Percentiles rank a stretch among this genome's conserved stretches.
These are phyloP conservation scores for Coregonus sp. DNA, from an alignment of 2,797 vertebrate genomes.

Conservation along the genomic window DNA sequence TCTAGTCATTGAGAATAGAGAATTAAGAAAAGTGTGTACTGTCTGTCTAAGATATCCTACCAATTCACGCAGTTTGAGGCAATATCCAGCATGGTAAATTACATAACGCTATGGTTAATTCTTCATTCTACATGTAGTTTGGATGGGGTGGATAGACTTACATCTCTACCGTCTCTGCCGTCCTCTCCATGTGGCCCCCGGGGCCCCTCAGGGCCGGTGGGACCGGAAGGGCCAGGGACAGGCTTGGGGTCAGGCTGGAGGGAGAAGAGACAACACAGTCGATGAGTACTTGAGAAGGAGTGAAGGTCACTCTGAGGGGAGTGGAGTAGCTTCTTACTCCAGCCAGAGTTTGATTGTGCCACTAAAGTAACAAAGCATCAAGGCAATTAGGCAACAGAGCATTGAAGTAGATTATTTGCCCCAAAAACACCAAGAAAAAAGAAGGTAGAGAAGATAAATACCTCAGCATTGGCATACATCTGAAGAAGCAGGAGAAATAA, in stretches of 20 bases:
- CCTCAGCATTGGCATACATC: slow-evolving; percentile 88
- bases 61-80: neutral
- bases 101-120: neutral
- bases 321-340: slow-evolving; percentile 12
- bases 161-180: slow-evolving; percentile 80
- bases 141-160: slow-evolving; percentile 47
- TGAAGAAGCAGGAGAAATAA: slow-evolving; percentile 82
- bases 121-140: neutral
- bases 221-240: slow-evolving; percentile 74
- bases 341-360: neutral
- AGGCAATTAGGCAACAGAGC: slow-evolving; percentile 48
- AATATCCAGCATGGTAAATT: neutral
- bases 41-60: neutral
- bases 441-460: slow-evolving; percentile 75
- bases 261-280: slow-evolving; percentile 20
- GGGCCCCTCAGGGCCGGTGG: slow-evolving; percentile 71
- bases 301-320: neutral
- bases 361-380: slow-evolving; percentile 55
- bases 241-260: slow-evolving; percentile 75
- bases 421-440: slow-evolving; percentile 57
- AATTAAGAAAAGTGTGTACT: neutral
- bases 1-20: neutral
- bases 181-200: slow-evolving; percentile 73
- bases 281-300: slow-evolving; percentile 30
- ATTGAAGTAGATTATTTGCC: slow-evolving; percentile 64